Base-by-base conservation (phyloP, 2,113 vertebrate genomes). In the Todiramphus saurophagus region DNA sequence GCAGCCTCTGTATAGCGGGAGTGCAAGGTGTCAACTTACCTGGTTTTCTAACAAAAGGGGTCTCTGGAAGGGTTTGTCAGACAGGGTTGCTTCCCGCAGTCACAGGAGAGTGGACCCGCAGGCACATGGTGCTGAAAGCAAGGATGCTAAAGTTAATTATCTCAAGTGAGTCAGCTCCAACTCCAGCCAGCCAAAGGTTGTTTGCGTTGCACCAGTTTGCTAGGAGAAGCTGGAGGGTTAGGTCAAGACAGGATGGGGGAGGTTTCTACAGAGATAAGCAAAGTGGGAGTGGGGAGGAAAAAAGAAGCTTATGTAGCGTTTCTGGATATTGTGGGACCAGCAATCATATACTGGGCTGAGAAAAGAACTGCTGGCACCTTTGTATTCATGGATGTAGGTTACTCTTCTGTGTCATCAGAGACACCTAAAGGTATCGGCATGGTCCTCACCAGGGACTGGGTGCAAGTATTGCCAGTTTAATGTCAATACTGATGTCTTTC, bases 181-280 rank as follows among this genome's bases (percentile, higher is more conserved):
- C 55, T 82, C 50, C 46, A 48, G 25, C 16, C 77, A 44, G 35
- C 25, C 48, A 66, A 37, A 72, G 19, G 20, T 4, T 59, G 8
- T 3, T 74, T 4, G 1, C 0, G 0, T 21, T 51, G 50, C 63
- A 56, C 1, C 4, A 27, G 39, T 30, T 72, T 60, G 58, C 62
- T 74, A 9, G 19, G 33, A 60, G 15, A 9, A 25, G 17, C 48
- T 62, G 83, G 23, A 77, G 33, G 27, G 39, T 72, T 56, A 37
- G 53, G 56, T 58, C 1, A 2, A 67, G 19, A 25, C 64, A 77
- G 73, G 56, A 18, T 33, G 23, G 19, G 16, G 14, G 15, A 60
- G 27, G 31, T 39, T 89, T 93, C 70, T 82, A 13, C 73, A 78
- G 27, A 44, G 19, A 35, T 16, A 31, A n/a, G 37, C n/a, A 17